Conservation (phyloP, 2,797 vertebrate genomes). For the Sebastes reedi region DNA sequence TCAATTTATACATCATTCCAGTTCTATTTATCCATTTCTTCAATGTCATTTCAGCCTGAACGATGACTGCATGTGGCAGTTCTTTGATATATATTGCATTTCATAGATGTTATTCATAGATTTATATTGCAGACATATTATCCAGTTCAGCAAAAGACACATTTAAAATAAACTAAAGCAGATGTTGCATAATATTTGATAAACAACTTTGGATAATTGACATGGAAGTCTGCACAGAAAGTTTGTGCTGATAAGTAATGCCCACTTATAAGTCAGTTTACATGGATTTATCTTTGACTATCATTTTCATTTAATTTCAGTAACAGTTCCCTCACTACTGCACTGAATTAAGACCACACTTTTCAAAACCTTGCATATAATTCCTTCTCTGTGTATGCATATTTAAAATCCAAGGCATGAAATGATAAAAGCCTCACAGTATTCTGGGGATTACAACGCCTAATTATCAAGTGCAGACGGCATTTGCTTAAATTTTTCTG, state of each 20-base stretch:
- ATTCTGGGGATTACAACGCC: neutral
- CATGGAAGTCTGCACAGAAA: neutral
- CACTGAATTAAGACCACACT: neutral
- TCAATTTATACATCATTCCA: neutral
- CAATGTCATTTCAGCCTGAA: neutral
- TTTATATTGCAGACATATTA: neutral
- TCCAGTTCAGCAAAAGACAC: neutral
- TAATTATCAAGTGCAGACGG: neutral
- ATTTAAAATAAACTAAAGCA: neutral
- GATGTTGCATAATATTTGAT: neutral
- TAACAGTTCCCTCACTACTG: neutral
- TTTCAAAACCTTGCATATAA: neutral
- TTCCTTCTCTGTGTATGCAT: neutral
- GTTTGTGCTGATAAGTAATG: neutral
- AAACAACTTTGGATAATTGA: neutral
- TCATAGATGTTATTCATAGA: neutral
- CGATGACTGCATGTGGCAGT: neutral
- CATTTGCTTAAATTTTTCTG: neutral
- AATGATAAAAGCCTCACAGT: neutral
- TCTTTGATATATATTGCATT: neutral
- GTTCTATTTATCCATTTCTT: slow-evolving; percentile 5
- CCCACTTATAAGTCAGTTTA: neutral
- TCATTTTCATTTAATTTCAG: neutral
- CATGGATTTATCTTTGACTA: neutral
- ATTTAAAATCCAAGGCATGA: neutral